Evolutionary conservation across 2,113 vertebrate genomes (phyloP), one percentile per base, ranked within the genome.

Genomic region (Pygathrix nemaeus): DNA sequence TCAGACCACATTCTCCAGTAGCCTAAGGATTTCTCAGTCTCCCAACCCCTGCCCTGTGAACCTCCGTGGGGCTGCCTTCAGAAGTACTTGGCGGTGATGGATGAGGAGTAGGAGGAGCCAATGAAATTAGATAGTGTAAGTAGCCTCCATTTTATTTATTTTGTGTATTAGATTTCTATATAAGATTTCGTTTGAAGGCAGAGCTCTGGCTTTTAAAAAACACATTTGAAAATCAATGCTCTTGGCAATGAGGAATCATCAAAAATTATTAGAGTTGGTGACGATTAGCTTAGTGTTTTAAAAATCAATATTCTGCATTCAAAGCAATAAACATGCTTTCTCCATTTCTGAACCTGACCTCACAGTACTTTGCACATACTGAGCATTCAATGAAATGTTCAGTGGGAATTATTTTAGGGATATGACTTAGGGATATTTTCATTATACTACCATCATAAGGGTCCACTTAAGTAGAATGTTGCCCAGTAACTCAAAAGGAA

Each of bases 401-500:
- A 23, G 12, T 84, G 30, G 52, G 50, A 50, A 82, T 93, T 94
- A 66, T 48, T 88, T 66, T 68, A 94, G 7, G 52, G 48, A 32
- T 92, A 30, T 79, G 38, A 88, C 57, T 94, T 55, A 75, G 20
- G 12, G 35, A 21, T 57, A 76, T 38, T 84, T 92, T 40, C 75
- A 21, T 14, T 87, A 48, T 76, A 38, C 61, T 90, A 1, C 87
- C 92, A 11, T 40, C 8, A 0, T 78, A 50, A 23, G 48, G 32
- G 48, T 73, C 88, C 27, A 45, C 57, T 93, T 94, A 73, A 86
- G 57, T 73, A 45, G 32, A 50, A 55, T 70, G 48, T 79, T 96
- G 20, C 32, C 66, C 68, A 50, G 38, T 88, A 93, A 93, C 50
- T 81, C 64, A 55, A 96, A 94, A 76, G 43, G 40, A 88, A 94